Evolutionary conservation across 2,797 vertebrate species (phyloP), one percentile per base, ranked within the genome.

Genomic region (Leptodactylus fallax): DNA sequence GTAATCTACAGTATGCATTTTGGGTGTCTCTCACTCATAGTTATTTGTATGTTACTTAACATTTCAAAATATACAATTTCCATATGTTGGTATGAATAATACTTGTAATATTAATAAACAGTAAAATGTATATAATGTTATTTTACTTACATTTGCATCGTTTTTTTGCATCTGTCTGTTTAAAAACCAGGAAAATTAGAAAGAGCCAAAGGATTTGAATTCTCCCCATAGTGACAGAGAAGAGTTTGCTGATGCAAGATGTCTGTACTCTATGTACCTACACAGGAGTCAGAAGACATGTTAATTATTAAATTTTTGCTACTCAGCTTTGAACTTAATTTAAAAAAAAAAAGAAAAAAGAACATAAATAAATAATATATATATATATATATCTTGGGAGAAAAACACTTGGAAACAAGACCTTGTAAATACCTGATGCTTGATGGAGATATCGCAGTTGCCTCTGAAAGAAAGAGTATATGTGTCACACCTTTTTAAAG

Each of bases 271-370:
- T 85, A 90, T 92, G 93, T 93, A 85, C 60, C 90, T 91, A 87
- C 74, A 90, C 82, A 93, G 91, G 93, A 49, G 87, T 90, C 90
- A 92, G 72, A 80, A 88, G 87, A 91, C 87, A 89, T n/a, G 81
- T 95, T 94, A 96, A 95, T 94, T 60, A 95, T 96, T 96, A 96
- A 96, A 94, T 58, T 87, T 88, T 58, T 90, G 90, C 86, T 87
- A 16, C 85, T 56, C 65, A 85, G 21, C 72, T 61, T 65, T 2
- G 47, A 90, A 89, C 88, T 88, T 79, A 51, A 78, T 79, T 91
- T 53, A 82, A 25, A 49, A 16, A 81, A 27, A 61, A 51, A 82
- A 25, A 49, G 13, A 81, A 27, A 61, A 51, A 8, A 79, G 27
- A 79, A 79, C 3, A 79, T 27, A 67, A 53, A 65, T 82, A 36